These are phyloP conservation scores for Villa cingulata DNA, from an alignment of 2,888 invertebrate species.

Conservation along the genomic window DNA sequence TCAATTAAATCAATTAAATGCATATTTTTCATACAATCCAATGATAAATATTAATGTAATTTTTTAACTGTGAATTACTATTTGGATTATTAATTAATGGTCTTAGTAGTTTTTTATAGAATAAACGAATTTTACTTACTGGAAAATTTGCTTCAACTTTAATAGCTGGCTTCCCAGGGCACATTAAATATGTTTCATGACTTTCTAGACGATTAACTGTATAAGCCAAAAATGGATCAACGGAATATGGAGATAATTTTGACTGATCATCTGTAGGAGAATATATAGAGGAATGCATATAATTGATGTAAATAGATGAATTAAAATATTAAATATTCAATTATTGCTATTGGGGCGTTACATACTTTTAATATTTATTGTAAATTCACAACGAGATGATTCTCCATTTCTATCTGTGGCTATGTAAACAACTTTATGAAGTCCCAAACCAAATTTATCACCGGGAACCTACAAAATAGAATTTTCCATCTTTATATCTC, in stretches of 20 bases:
- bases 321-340: no score
- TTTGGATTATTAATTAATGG: conserved; percentile 17
- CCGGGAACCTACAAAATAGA: conserved; percentile 42
- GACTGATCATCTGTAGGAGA: no score
- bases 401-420: conserved; percentile 50
- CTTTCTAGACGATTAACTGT: conserved; percentile 14
- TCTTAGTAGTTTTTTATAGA: conserved; percentile 13
- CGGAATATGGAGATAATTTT: no score
- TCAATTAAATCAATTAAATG: neutral
- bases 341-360: no score
- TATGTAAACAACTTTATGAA: conserved; percentile 48
- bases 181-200: conserved; percentile 32
- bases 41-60: neutral
- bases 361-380: conserved; percentile 46
- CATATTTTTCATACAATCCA: neutral
- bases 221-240: neutral
- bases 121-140: conserved; percentile 27
- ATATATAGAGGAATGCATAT: no score
- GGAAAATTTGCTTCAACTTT: conserved; percentile 28
- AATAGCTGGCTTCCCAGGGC: conserved; percentile 28
- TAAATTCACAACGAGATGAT: conserved; percentile 49
- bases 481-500: neutral
- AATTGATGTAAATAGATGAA: no score
- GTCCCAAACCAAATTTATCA: conserved; percentile 42
- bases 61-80: neutral